Percentiles rank a stretch among this genome's conserved stretches.
Conservation (phyloP, 1,140 invertebrate genomes). For the Drosophila aff. region DNA sequence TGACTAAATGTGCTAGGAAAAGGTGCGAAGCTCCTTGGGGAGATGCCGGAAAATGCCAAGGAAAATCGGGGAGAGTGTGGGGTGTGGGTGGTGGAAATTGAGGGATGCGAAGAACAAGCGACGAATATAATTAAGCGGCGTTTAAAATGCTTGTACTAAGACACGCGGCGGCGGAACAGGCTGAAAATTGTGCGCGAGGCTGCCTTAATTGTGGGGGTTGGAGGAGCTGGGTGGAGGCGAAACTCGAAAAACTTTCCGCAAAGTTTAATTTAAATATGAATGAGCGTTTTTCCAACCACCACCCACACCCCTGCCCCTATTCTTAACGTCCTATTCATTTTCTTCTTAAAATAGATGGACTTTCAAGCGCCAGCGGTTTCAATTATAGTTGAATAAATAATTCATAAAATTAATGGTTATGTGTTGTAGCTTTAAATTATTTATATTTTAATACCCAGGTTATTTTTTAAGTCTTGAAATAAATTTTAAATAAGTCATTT, state of each 20-base stretch:
- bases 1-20: conserved; percentile 80
- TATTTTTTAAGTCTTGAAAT: background rate
- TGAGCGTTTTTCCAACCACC: conserved; percentile 46
- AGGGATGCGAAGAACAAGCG: conserved; percentile 9
- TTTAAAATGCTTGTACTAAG: conserved; percentile 77
- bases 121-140: conserved; percentile 81
- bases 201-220: conserved; percentile 20
- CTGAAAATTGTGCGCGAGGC: conserved; percentile 12
- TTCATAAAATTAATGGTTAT: conserved; percentile 1
- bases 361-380: conserved; percentile 13
- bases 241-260: conserved; percentile 67
- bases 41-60: conserved; percentile 18
- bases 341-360: conserved; percentile 16
- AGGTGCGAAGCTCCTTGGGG: conserved; percentile 62
- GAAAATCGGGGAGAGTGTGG: background rate
- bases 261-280: conserved; percentile 82
- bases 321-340: background rate
- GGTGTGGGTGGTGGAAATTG: background rate
- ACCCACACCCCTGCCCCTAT: background rate
- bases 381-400: conserved; percentile 13
- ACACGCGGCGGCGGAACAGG: conserved; percentile 1
- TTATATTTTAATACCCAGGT: background rate
- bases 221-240: background rate
- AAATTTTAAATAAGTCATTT: too few species aligned
- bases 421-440: background rate